Evolutionary conservation across 2,797 vertebrate species (phyloP).

Genomic region (Kryptolebias ocellatus): DNA sequence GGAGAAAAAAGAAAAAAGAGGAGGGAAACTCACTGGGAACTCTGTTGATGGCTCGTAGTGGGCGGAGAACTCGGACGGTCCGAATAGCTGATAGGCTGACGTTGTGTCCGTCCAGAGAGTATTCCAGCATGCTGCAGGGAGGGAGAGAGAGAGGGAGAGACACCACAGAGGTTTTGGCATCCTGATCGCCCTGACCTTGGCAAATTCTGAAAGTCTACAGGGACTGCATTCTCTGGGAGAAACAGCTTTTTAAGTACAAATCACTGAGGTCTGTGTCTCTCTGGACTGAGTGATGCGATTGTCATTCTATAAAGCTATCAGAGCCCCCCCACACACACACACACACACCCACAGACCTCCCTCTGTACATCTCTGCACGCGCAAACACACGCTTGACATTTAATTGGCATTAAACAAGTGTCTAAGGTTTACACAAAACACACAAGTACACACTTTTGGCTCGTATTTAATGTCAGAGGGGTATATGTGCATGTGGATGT

Average conservation of each 20-base stretch:
- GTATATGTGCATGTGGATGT: slow-evolving; percentile 32
- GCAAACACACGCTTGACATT: slow-evolving; percentile 80
- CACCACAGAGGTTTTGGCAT: slow-evolving; percentile 48
- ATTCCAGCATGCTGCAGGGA: slow-evolving; percentile 93
- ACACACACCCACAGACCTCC: slow-evolving; percentile 47
- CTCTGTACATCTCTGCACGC: slow-evolving; percentile 23
- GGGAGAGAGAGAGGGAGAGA: slow-evolving; percentile 35
- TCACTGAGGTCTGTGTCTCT: slow-evolving; percentile 61
- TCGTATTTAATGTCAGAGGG: slow-evolving; percentile 78
- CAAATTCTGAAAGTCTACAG: slow-evolving; percentile 45
- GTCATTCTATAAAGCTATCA: slow-evolving; percentile 64
- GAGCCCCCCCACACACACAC: slow-evolving; percentile 23
- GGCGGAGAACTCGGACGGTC: slow-evolving; percentile 94
- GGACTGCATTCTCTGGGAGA: slow-evolving; percentile 54
- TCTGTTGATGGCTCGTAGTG: slow-evolving; percentile 97
- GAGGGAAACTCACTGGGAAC: slow-evolving; percentile 91
- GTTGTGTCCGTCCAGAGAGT: slow-evolving; percentile 95
- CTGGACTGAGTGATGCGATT: slow-evolving; percentile 59
- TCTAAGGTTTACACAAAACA: slow-evolving; percentile 72
- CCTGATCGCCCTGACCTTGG: slow-evolving; percentile 66
- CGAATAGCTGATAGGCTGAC: slow-evolving; percentile 96
- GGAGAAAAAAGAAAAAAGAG: slow-evolving; percentile 3
- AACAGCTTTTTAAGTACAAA: slow-evolving; percentile 67
- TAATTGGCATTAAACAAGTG: slow-evolving; percentile 85
- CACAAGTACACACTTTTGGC: slow-evolving; percentile 71